These are phyloP conservation scores for Ochotona curzoniae DNA, from an alignment of 2,113 vertebrate genomes.

Conservation along the genomic window DNA sequence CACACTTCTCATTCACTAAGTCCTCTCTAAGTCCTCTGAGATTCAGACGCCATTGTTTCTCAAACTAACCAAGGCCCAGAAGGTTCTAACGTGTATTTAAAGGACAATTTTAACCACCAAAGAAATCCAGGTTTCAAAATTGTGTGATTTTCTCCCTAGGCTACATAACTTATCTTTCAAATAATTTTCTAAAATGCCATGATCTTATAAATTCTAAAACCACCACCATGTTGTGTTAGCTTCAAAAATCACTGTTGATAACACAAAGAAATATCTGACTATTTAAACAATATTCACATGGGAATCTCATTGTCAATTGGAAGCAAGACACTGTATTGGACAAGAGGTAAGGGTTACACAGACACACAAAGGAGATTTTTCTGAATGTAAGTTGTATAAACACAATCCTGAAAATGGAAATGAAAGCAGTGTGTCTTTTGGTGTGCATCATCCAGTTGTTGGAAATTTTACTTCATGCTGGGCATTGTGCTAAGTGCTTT, in stretches of 20 bases:
- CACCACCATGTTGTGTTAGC: neutral
- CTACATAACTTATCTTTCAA: slow-evolving; percentile 22
- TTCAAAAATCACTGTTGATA: neutral
- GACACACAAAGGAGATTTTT: neutral
- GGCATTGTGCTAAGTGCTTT: neutral
- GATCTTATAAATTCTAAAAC: slow-evolving; percentile 47
- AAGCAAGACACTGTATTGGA: neutral
- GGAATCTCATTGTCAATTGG: neutral
- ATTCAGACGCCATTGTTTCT: no score
- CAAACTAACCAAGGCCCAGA: neutral
- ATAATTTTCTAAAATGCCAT: neutral
- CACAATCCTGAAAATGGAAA: neutral
- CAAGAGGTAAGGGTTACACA: neutral
- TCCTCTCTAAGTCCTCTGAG: neutral
- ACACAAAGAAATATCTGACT: neutral
- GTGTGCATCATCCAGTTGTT: neutral
- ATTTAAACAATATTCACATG: neutral
- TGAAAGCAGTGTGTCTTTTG: neutral
- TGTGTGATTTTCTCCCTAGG: neutral
- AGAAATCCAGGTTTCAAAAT: neutral
- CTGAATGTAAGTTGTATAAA: neutral
- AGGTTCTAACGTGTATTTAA: neutral
- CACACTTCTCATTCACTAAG: neutral
- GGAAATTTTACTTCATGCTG: neutral
- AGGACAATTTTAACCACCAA: neutral